Base-by-base conservation (phyloP, 2,888 invertebrate species). In the Lydus trimaculatus region DNA sequence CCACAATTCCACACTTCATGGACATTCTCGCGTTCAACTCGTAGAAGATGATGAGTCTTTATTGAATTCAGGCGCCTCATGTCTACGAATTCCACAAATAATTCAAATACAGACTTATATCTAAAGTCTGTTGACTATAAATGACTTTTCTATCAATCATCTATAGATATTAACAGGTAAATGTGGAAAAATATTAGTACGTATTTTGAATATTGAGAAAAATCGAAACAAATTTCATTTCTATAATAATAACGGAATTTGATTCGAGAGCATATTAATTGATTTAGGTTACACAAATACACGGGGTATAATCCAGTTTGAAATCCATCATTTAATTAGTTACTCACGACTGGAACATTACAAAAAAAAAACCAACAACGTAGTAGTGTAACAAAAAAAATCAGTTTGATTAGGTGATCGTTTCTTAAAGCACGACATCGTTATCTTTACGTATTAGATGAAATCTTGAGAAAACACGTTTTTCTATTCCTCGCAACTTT, bases 61-160 rank as follows among this genome's bases (percentile, higher is more conserved):
- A 82, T 82, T 81, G 81, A 78, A 81, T 80, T 79, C 79, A 76
- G 76, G 74, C 76, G 80, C 77, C 76, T 73, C 73, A 63, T 73
- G 76, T 75, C 79, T 78, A 74, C 75, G 74, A 76, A 81, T 81
- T 81, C 81, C 78, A 66, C 69, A 74, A 76, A 81, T 81, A 78
- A 73, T 78, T 73, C 63, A 59, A 65, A 58, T 63, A 67, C 66
- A 58, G 63, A 73, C 77, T 36, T 74, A 78, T 77, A 78, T 79
- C 76, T 78, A 73, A 71, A 75, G 72, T 20, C 48, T 20, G 75
- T 71, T 73, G 77, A 76, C 78, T 79, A 77, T 75, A 79, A 79
- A 79, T 79, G 78, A 79, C 77, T 74, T 78, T 72, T 43, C 48
- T 20, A 23, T 48, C 11, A 43, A 11, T 2, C 36, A 13, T 3